phyloP scores from a whole-genome alignment of 2,797 vertebrate species.

The Tapera naevia region DNA sequence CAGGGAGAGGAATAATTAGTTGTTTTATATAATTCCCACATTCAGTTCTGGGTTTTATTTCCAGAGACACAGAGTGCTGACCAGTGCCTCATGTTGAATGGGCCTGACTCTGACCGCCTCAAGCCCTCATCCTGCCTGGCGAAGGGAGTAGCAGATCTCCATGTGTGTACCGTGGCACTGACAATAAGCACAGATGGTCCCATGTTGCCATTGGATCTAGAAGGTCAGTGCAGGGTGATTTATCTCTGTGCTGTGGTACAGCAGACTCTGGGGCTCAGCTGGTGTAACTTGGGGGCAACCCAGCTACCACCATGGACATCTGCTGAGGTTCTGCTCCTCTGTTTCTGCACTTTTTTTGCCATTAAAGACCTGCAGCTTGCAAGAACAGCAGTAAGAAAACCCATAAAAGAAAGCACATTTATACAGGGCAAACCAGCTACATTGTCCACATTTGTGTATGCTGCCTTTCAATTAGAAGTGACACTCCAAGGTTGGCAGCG shows the following conservation, averaged over 20 bases:
- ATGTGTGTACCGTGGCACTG: rapidly evolving
- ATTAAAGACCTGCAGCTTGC: background rate
- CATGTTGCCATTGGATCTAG: background rate
- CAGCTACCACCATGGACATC: background rate
- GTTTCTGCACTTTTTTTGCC: background rate
- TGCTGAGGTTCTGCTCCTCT: constrained; percentile 14
- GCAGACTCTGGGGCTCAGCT: constrained; percentile 20
- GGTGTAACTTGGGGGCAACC: background rate
- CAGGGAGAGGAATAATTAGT: constrained; percentile 9
- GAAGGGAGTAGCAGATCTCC: background rate
- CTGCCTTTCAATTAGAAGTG: background rate
- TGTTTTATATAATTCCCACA: constrained; percentile 19
- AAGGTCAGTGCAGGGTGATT: constrained; percentile 1
- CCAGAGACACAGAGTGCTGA: background rate
- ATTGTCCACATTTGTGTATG: rapidly evolving
- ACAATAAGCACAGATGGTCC: background rate
- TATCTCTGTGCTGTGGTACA: background rate
- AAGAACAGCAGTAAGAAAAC: background rate
- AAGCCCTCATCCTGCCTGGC: background rate
- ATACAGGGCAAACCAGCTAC: rapidly evolving
- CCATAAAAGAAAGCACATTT: background rate
- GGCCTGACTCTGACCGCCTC: background rate
- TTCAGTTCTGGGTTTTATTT: background rate
- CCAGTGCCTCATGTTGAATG: background rate
- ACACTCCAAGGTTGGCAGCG: background rate